Conservation (phyloP, 1,140 invertebrate genomes). For the Lepidurus apus region DNA sequence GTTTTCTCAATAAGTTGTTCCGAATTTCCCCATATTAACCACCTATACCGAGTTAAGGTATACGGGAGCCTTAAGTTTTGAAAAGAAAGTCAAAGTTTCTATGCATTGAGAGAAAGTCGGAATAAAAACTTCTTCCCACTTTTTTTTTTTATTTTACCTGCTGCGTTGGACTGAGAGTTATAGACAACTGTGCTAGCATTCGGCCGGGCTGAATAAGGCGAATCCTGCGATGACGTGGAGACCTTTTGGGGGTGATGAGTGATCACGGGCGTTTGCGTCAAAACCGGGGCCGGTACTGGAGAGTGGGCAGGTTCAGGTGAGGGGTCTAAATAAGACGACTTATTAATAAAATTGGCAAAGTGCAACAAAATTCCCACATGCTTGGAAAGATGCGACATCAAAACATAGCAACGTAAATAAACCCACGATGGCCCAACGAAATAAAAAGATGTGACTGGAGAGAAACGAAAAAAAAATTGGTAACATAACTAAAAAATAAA, state of each 20-base stretch:
- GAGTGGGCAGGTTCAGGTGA: slow-evolving; percentile 13
- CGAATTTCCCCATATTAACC: too few species aligned
- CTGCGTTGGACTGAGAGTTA: slow-evolving; percentile 54
- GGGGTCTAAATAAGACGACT: slow-evolving; percentile 6
- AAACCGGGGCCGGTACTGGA: slow-evolving; percentile 33
- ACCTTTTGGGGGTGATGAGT: slow-evolving; percentile 38
- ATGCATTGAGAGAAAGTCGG: neutral
- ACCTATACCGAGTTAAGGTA: too few species aligned
- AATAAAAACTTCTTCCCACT: neutral
- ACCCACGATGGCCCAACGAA: neutral
- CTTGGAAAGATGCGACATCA: neutral
- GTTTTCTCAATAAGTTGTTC: too few species aligned
- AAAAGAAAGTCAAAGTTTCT: neutral
- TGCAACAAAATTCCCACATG: neutral
- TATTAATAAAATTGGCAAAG: neutral
- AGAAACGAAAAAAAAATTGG: neutral
- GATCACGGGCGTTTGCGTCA: slow-evolving; percentile 43
- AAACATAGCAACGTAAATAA: neutral
- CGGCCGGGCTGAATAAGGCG: slow-evolving; percentile 65
- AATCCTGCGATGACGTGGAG: slow-evolving; percentile 45
- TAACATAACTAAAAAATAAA: neutral
- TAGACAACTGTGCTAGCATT: slow-evolving; percentile 72
- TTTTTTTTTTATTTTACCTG: slow-evolving; percentile 28
- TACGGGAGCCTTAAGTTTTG: neutral
- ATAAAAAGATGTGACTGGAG: neutral